These are phyloP conservation scores for Latheticus oryzae DNA, from an alignment of 2,888 invertebrate genomes.

Conservation along the genomic window DNA sequence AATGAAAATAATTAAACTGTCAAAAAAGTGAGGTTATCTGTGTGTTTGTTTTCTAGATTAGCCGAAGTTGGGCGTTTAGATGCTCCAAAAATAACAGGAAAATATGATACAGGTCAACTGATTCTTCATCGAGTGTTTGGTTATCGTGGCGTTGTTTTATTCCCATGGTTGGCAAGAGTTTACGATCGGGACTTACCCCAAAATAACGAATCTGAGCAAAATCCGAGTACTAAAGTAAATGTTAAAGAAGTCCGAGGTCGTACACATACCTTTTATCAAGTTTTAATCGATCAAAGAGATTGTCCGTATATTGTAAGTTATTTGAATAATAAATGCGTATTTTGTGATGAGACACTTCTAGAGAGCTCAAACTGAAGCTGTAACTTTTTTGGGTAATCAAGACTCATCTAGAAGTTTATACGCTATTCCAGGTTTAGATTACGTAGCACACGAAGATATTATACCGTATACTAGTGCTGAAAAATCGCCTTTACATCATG, in stretches of 20 bases:
- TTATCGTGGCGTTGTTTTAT: constrained; percentile 95
- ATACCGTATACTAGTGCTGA: constrained; percentile 93
- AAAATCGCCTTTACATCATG: constrained; percentile 91
- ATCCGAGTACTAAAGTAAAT: constrained; percentile 68
- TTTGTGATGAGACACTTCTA: constrained; percentile 67
- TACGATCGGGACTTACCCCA: constrained; percentile 89
- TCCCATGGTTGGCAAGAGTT: constrained; percentile 96
- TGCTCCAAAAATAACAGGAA: constrained; percentile 85
- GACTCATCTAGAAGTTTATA: constrained; percentile 95
- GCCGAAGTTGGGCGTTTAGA: constrained; percentile 95
- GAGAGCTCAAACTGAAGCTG: constrained; percentile 97
- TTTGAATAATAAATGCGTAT: constrained; percentile 17
- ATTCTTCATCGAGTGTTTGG: constrained; percentile 97
- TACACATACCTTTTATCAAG: constrained; percentile 97
- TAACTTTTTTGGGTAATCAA: constrained; percentile 96
- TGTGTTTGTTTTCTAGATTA: constrained; percentile 79
- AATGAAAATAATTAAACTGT: constrained; percentile 1
- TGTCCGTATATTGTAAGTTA: constrained; percentile 90
- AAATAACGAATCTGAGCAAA: constrained; percentile 59
- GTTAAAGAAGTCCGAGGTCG: constrained; percentile 90
- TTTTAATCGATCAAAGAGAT: constrained; percentile 96
- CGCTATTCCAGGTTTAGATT: constrained; percentile 97
- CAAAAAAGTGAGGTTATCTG: constrained; percentile 45
- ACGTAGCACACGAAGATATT: constrained; percentile 97
- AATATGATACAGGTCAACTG: constrained; percentile 96